Conservation (phyloP, 2,888 invertebrate genomes). For the Rhagonycha lutea region DNA sequence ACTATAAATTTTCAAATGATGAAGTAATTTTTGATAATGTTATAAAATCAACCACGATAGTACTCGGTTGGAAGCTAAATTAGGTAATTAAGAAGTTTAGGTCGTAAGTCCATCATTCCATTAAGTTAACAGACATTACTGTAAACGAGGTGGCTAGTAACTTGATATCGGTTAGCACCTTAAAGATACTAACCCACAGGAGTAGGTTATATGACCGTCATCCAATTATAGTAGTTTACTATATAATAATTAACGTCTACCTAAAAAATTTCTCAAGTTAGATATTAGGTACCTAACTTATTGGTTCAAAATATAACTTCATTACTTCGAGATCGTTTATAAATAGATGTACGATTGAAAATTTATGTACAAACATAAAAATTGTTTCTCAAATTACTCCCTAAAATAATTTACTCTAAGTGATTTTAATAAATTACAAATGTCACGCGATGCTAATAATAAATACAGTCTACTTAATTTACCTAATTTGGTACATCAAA, state of each 20-base stretch:
- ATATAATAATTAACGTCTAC: constrained; percentile 5
- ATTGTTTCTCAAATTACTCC: neutral
- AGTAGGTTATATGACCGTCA: constrained; percentile 18
- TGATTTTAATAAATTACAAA: neutral
- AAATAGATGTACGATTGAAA: neutral
- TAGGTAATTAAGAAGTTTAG: constrained; percentile 30
- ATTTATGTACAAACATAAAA: neutral
- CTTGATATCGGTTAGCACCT: constrained; percentile 27
- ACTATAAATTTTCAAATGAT: neutral
- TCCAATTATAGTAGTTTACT: constrained; percentile 12
- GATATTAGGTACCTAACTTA: too few species aligned
- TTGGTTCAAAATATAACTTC: neutral
- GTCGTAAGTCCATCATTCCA: constrained; percentile 29
- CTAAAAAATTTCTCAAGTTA: neutral
- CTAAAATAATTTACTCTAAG: neutral
- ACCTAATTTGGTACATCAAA: neutral
- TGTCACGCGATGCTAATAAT: neutral
- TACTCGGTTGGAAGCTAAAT: constrained; percentile 21
- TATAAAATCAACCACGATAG: constrained; percentile 12
- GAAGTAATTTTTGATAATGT: neutral
- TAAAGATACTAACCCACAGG: constrained; percentile 14
- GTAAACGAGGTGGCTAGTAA: constrained; percentile 28
- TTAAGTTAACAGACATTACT: constrained; percentile 29
- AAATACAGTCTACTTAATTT: neutral
- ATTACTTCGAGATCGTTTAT: neutral